Evolutionary conservation across 2,113 vertebrate species (phyloP), one percentile per base, ranked within the genome.

Genomic region (Pachypanchax playfairii): DNA sequence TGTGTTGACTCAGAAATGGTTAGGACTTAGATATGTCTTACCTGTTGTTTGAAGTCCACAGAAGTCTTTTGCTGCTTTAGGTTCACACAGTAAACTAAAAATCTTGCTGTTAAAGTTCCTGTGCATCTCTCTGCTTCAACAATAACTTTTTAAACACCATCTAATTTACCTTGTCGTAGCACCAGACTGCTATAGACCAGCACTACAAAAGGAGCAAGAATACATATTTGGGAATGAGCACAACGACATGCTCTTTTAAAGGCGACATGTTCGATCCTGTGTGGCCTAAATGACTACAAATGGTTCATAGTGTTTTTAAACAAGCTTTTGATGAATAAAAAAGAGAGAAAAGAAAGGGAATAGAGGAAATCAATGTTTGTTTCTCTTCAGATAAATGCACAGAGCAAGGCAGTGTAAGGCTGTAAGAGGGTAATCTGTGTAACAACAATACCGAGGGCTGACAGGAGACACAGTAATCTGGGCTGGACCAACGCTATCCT

Each of bases 361-460:
- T 66, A 80, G 70, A 63, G 81, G 71, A 84, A 87, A 89, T 86
- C 85, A 85, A 85, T 89, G 84, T 80, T 79, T 77, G 71, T 77
- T 58, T 82, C 65, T 75, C 75, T 72, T 77, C 70, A 77, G 85
- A 85, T 86, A 82, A 87, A 86, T 86, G 82, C 60, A 69, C 52
- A 43, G 59, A 80, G 75, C 74, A 68, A 3, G 25, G 65, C 56
- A 41, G 69, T 63, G 61, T 70, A 43, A 65, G 72, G 65, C 55
- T 25, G 84, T 80, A 73, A 81, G 64, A 85, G 75, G 58, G 79
- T 84, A 88, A 89, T 89, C 82, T 87, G 67, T 68, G 84, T 69
- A 79, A 82, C 84, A 75, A 89, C 87, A 89, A 86, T 85, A 77
- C 76, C 55, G 18, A 24, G 66, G 82, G 75, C 69, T 80, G 82